phyloP scores from a whole-genome alignment of 2,888 invertebrate species.

The Orchesella flavescens region DNA sequence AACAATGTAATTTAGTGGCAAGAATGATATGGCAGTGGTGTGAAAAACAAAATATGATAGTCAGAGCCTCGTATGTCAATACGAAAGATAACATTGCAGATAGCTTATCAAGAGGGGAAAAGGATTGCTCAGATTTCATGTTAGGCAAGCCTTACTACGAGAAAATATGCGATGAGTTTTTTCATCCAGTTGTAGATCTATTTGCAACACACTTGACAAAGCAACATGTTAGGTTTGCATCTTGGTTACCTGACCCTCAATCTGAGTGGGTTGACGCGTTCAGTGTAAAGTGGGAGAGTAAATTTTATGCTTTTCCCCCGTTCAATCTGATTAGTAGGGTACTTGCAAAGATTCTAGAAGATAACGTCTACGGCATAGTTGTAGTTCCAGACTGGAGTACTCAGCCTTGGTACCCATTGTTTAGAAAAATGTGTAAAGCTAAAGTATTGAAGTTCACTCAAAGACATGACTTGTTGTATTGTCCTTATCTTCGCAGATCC shows the following conservation, averaged over 20 bases:
- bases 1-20: background rate
- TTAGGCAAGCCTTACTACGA: background rate
- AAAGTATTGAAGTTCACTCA: slow-evolving; percentile 38
- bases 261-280: slow-evolving; percentile 50
- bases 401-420: slow-evolving; percentile 64
- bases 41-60: background rate
- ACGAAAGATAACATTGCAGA: slow-evolving; percentile 31
- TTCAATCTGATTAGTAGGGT: slow-evolving; percentile 50
- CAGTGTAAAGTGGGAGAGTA: slow-evolving; percentile 32
- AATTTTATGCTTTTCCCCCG: slow-evolving; percentile 56
- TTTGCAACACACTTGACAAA: slow-evolving; percentile 54
- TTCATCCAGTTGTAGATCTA: slow-evolving; percentile 45
- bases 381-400: slow-evolving; percentile 61
- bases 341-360: slow-evolving; percentile 51
- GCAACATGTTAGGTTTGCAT: slow-evolving; percentile 26
- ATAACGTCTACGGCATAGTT: slow-evolving; percentile 53
- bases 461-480: slow-evolving; percentile 38
- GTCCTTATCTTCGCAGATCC: slow-evolving; percentile 31
- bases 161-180: background rate
- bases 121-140: slow-evolving; percentile 13
- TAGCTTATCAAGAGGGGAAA: background rate
- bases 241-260: slow-evolving; percentile 48
- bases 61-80: slow-evolving; percentile 19
- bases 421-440: slow-evolving; percentile 3
- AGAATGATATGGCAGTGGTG: slow-evolving; percentile 5